These are phyloP conservation scores for Pachyuromys duprasi DNA, from an alignment of 2,797 vertebrate genomes.

Conservation along the genomic window DNA sequence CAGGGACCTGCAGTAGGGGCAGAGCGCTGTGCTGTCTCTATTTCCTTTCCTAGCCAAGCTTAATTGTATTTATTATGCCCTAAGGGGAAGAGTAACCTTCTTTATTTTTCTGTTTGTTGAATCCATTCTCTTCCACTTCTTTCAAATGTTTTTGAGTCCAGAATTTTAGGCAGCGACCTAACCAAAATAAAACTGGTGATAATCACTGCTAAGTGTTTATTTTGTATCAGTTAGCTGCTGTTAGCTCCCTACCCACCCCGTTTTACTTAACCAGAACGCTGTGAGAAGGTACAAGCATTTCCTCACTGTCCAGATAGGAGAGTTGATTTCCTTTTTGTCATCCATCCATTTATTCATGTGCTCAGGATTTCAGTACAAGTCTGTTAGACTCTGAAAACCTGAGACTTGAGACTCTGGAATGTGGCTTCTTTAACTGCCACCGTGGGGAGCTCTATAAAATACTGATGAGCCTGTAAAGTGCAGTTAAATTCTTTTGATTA, in stretches of 20 bases:
- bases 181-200: background rate
- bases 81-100: background rate
- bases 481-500: conserved; percentile 5
- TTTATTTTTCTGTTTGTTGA: background rate
- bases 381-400: background rate
- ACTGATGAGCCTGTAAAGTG: background rate
- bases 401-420: background rate
- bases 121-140: background rate
- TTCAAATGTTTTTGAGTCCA: conserved; percentile 12
- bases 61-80: background rate
- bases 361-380: background rate
- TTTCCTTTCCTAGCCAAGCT: too few species aligned
- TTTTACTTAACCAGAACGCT: background rate
- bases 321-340: background rate
- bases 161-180: background rate
- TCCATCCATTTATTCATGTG: background rate
- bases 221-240: background rate
- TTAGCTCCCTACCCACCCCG: background rate
- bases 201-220: background rate
- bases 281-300: background rate
- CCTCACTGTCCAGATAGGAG: background rate
- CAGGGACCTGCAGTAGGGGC: fast-evolving
- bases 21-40: background rate
- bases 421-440: background rate
- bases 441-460: background rate